phyloP scores from a whole-genome alignment of 2,797 vertebrate species.

The Catharus ustulatus region DNA sequence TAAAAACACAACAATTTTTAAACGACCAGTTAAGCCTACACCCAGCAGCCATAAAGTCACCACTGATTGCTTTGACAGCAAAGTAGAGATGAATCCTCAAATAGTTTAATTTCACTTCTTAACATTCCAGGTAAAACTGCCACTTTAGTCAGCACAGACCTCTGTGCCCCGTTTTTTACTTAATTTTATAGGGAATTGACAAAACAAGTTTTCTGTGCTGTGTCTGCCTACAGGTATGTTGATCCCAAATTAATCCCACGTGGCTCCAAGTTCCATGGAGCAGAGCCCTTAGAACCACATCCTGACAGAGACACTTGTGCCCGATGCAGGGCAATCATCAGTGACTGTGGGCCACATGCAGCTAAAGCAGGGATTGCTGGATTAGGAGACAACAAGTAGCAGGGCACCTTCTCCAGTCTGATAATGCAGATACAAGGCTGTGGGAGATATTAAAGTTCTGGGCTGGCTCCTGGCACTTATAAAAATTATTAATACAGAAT shows the following conservation, averaged over 20 bases:
- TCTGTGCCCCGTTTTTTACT: neutral
- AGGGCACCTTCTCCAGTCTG: neutral
- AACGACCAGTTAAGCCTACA: neutral
- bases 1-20: neutral
- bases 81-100: neutral
- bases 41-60: neutral
- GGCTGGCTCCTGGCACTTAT: neutral
- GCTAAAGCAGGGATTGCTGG: neutral
- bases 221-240: neutral
- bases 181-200: neutral
- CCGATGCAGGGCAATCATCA: neutral
- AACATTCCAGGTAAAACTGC: neutral
- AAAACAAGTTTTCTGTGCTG: neutral
- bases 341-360: accelerated
- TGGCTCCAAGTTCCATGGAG: neutral
- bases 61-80: neutral
- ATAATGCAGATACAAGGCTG: neutral
- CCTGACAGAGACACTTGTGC: neutral
- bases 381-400: neutral
- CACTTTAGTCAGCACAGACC: neutral
- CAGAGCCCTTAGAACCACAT: neutral
- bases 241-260: neutral
- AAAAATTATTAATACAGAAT: neutral
- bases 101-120: neutral
- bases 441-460: neutral